Evolutionary conservation across 2,113 vertebrate species (phyloP).

Genomic region (Lanius collurio): DNA sequence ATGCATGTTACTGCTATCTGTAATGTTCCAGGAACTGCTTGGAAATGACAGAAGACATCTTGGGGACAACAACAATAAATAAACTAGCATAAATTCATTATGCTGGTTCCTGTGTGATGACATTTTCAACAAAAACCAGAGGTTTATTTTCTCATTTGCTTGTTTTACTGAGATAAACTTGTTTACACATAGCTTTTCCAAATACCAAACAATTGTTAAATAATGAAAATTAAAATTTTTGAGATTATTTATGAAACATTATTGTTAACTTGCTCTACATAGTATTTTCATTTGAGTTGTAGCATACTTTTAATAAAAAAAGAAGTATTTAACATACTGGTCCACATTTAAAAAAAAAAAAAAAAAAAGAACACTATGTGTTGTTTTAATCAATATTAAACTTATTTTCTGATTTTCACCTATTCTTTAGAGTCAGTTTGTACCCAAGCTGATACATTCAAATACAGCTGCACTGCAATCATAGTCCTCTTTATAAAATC

Average conservation of each 20-base stretch:
- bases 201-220: slow-evolving; percentile 15
- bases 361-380: not conserved
- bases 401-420: not conserved
- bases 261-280: not conserved
- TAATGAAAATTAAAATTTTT: not conserved
- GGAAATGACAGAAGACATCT: not conserved
- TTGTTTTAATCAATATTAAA: not conserved
- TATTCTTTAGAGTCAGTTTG: not conserved
- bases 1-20: not conserved
- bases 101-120: not conserved
- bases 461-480: not conserved
- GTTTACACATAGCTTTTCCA: slow-evolving; percentile 4
- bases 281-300: not conserved
- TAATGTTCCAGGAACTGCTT: slow-evolving; percentile 11
- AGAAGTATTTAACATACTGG: not conserved
- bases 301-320: not conserved
- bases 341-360: not conserved
- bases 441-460: not conserved
- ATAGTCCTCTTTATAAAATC: not conserved
- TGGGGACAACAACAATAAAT: not conserved
- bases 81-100: not conserved
- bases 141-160: not conserved
- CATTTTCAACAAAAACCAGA: slow-evolving; percentile 12
- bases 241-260: not conserved
- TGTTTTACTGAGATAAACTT: slow-evolving; percentile 43